A percentile compares a stretch with the other conserved stretches of the same genome.
phyloP scores from a whole-genome alignment of 2,888 invertebrate genomes.

The Caenorhabditis plicata region DNA sequence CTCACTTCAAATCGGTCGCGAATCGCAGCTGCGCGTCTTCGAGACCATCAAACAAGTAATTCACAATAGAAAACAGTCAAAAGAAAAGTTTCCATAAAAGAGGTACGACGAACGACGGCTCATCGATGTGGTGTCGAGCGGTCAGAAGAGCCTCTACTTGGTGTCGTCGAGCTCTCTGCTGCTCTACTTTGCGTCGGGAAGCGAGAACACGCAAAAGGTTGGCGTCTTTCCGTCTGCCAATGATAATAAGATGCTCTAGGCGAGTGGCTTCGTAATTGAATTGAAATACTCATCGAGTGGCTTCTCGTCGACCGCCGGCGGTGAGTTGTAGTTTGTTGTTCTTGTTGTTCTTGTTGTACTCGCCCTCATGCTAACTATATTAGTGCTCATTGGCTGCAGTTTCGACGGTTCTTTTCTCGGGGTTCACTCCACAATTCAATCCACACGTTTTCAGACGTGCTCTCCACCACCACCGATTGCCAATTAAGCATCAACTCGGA shows the following conservation, averaged over 20 bases:
- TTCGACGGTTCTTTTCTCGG: no score
- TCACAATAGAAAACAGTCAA: no score
- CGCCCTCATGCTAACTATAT: no score
- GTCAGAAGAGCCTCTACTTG: slow-evolving; percentile 32
- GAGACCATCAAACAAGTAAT: slow-evolving; percentile 29
- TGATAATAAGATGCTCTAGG: no score
- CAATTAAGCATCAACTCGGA: slow-evolving; percentile 35
- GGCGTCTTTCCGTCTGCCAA: slow-evolving; percentile 14
- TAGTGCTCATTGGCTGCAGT: no score
- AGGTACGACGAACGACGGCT: slow-evolving; percentile 35
- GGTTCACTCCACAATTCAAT: no score
- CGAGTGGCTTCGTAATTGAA: slow-evolving; percentile 39
- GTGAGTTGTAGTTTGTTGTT: slow-evolving; percentile 21
- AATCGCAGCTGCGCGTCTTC: slow-evolving; percentile 35
- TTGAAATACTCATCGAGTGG: slow-evolving; percentile 38
- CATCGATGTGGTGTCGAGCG: slow-evolving; percentile 33
- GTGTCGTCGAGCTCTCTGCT: slow-evolving; percentile 33
- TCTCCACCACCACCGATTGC: slow-evolving; percentile 30
- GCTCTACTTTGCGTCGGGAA: slow-evolving; percentile 40
- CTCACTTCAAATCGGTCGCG: slow-evolving; percentile 29
- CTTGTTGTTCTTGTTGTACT: no score
- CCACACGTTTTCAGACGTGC: slow-evolving; percentile 5
- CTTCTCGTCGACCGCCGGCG: slow-evolving; percentile 37
- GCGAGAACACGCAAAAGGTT: not conserved
- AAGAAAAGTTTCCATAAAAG: slow-evolving; percentile 1